A percentile compares a stretch with the other conserved stretches of the same genome.
These are phyloP conservation scores for Phania funesta DNA, from an alignment of 2,888 invertebrate genomes.

Conservation along the genomic window DNA sequence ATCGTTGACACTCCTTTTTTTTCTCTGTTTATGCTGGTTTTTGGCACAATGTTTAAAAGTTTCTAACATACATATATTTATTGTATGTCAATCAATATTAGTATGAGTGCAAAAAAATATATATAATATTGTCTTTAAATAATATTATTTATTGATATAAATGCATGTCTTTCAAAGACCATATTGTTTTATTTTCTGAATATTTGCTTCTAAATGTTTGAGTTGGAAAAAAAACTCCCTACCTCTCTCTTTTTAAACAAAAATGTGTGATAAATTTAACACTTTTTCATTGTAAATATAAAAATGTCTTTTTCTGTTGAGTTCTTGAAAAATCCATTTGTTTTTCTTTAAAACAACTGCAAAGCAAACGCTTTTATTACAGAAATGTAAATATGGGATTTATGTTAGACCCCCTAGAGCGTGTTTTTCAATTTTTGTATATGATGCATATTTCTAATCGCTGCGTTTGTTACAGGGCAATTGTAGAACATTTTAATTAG, in stretches of 20 bases:
- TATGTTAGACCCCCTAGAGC: constrained; percentile 24
- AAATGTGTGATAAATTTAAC: constrained; percentile 27
- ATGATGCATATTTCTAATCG: constrained; percentile 15
- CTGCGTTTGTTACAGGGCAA: background rate
- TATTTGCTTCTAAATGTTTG: constrained; percentile 2
- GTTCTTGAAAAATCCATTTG: constrained; percentile 17
- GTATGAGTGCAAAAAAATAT: constrained; percentile 3
- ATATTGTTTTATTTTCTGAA: background rate
- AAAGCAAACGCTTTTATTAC: constrained; percentile 14
- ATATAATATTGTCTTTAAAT: constrained; percentile 50
- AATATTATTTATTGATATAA: constrained; percentile 4
- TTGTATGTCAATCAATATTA: constrained; percentile 63
- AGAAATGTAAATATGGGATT: background rate
- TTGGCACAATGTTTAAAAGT: constrained; percentile 23
- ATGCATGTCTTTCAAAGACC: background rate
- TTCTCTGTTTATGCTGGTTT: constrained; percentile 10
- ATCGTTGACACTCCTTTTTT: constrained; percentile 48
- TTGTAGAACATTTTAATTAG: constrained; percentile 18
- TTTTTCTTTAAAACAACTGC: constrained; percentile 8
- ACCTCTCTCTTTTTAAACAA: background rate
- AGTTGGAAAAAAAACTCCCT: background rate
- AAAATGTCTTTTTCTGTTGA: constrained; percentile 1
- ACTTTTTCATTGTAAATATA: constrained; percentile 13
- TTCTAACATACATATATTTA: constrained; percentile 19
- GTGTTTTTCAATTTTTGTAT: background rate